A percentile compares a stretch with the other conserved stretches of the same genome.
Conservation (phyloP, 2,888 invertebrate species). For the Tanytarsus gracilentus region DNA sequence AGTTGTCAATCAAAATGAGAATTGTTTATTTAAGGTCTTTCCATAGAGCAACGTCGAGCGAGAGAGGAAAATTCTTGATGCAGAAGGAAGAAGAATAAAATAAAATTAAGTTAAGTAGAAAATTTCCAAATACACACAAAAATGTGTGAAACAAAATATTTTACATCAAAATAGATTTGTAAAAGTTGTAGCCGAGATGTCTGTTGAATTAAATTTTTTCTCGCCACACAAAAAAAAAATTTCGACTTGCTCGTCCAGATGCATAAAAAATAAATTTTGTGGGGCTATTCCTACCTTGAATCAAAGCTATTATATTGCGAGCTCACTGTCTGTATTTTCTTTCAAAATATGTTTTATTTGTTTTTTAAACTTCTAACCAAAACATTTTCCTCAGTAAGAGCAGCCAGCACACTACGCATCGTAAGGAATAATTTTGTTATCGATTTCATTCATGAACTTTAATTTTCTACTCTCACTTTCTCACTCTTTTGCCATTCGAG, state of each 20-base stretch:
- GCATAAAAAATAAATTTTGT: not conserved
- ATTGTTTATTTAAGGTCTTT: slow-evolving; percentile 22
- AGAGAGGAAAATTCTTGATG: no score
- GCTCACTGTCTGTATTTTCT: slow-evolving; percentile 23
- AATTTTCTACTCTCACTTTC: slow-evolving; percentile 5
- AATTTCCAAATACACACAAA: slow-evolving; percentile 4
- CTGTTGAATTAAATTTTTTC: not conserved
- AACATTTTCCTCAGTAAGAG: slow-evolving; percentile 17
- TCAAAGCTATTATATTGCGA: slow-evolving; percentile 20
- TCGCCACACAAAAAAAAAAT: not conserved
- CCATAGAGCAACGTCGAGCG: not conserved
- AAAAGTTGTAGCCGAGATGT: slow-evolving; percentile 3
- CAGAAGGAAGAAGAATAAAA: slow-evolving; percentile 11
- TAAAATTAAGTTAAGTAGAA: slow-evolving; percentile 26
- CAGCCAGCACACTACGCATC: not conserved
- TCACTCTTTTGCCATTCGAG: not conserved
- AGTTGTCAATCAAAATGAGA: slow-evolving; percentile 23
- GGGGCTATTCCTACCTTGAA: slow-evolving; percentile 26
- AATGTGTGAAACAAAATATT: slow-evolving; percentile 22
- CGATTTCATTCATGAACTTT: slow-evolving; percentile 27
- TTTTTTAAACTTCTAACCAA: slow-evolving; percentile 28
- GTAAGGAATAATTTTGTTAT: slow-evolving; percentile 10
- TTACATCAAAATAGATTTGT: slow-evolving; percentile 2
- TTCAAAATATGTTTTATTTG: slow-evolving; percentile 28
- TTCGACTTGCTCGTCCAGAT: not conserved